Evolutionary conservation across 2,797 vertebrate species (phyloP).

Genomic region (Paratrypauchen microcephalus): DNA sequence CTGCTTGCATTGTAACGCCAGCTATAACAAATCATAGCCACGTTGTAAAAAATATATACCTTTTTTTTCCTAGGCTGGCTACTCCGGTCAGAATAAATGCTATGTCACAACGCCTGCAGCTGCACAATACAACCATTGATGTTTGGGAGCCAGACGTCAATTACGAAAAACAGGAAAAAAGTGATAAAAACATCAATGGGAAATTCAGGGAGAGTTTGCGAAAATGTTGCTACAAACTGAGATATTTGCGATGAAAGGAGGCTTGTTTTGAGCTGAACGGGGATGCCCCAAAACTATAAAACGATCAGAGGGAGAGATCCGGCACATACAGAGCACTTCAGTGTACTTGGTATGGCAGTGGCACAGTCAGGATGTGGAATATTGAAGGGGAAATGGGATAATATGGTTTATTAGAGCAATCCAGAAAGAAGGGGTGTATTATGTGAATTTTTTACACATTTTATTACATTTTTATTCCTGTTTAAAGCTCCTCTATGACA

Average conservation of each 20-base stretch:
- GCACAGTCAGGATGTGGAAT: background rate
- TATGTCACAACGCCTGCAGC: conserved; percentile 26
- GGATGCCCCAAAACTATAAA: conserved; percentile 16
- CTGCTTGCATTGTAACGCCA: conserved; percentile 1
- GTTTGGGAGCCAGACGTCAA: conserved; percentile 32
- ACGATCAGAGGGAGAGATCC: conserved; percentile 6
- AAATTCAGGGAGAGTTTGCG: conserved; percentile 29
- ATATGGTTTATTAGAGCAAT: background rate
- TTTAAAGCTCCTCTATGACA: background rate
- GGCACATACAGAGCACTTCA: background rate
- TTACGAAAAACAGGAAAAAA: conserved; percentile 41
- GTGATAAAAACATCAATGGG: conserved; percentile 31
- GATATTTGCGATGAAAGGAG: conserved; percentile 18
- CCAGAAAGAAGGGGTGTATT: background rate
- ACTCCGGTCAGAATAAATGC: conserved; percentile 29
- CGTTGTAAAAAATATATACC: background rate
- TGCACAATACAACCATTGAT: conserved; percentile 38
- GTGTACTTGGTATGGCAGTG: background rate
- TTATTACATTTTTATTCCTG: background rate
- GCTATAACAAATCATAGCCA: conserved; percentile 17
- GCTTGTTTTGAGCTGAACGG: conserved; percentile 19
- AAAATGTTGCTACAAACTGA: conserved; percentile 40
- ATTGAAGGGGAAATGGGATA: background rate
- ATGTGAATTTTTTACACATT: background rate
- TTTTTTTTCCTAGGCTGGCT: background rate